Conservation (phyloP, 2,888 invertebrate genomes). For the Sericinus montela region DNA sequence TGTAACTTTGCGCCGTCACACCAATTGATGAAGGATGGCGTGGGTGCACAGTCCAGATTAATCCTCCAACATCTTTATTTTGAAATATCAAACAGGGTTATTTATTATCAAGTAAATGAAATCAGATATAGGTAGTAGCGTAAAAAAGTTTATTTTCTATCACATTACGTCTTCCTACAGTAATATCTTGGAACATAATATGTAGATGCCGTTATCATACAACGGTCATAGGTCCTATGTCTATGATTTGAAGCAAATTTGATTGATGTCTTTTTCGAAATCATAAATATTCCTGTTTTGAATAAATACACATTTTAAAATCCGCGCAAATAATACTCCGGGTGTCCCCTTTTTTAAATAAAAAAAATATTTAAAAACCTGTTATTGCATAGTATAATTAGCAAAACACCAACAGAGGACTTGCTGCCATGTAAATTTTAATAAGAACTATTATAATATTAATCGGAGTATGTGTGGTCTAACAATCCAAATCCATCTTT, state of each 20-base stretch:
- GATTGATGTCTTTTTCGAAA: background rate
- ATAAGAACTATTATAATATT: background rate
- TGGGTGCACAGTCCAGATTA: conserved; percentile 55
- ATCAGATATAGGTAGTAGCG: conserved; percentile 54
- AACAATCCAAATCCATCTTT: background rate
- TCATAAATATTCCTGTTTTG: background rate
- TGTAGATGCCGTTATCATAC: conserved; percentile 58
- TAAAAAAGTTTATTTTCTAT: conserved; percentile 78
- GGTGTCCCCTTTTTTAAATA: too few relatives aligned
- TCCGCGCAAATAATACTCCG: background rate
- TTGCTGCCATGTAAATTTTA: too few relatives aligned
- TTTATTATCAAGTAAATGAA: conserved; percentile 24
- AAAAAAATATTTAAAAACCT: too few relatives aligned
- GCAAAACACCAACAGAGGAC: too few relatives aligned
- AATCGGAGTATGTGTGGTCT: background rate
- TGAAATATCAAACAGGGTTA: background rate
- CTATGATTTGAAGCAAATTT: conserved; percentile 58
- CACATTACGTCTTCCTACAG: conserved; percentile 74
- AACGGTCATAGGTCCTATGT: conserved; percentile 60
- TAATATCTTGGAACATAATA: conserved; percentile 67
- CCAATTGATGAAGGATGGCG: conserved; percentile 53
- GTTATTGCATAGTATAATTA: too few relatives aligned
- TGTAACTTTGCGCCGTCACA: conserved; percentile 33
- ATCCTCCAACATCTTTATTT: conserved; percentile 12
- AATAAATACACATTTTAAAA: background rate